Evolutionary conservation across 2,888 invertebrate species (phyloP).

Genomic region (Lottia scabra): DNA sequence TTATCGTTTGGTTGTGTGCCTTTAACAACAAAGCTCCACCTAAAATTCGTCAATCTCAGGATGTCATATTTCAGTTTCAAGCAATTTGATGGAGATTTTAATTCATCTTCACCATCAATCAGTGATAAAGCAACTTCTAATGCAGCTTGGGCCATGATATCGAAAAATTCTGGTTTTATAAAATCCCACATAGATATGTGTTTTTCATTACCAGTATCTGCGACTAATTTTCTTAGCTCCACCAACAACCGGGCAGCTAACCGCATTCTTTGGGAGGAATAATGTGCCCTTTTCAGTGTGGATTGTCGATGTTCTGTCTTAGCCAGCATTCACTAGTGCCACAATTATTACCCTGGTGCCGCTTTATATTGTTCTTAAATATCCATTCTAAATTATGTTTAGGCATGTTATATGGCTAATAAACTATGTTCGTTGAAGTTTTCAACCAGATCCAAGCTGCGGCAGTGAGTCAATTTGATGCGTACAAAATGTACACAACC

Average conservation of each 20-base stretch:
- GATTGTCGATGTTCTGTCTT: background rate
- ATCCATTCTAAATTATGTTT: too few relatives aligned
- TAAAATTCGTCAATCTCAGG: constrained; percentile 19
- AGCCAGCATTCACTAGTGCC: background rate
- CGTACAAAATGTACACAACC: too few relatives aligned
- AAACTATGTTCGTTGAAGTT: too few relatives aligned
- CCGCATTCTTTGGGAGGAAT: constrained; percentile 1
- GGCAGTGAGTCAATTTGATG: too few relatives aligned
- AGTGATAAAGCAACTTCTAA: background rate
- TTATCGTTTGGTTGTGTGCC: background rate
- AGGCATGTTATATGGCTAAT: too few relatives aligned
- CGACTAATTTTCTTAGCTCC: background rate
- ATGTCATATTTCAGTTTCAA: background rate
- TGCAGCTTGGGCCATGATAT: background rate
- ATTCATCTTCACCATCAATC: background rate
- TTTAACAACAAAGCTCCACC: constrained; percentile 14
- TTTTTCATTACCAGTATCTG: background rate
- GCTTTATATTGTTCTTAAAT: constrained; percentile 13
- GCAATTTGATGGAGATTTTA: constrained; percentile 3
- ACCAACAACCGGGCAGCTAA: background rate
- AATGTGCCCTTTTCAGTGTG: background rate
- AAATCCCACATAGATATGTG: constrained; percentile 11
- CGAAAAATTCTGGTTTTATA: background rate
- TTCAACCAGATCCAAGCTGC: too few relatives aligned
- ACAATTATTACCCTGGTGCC: constrained; percentile 8